Evolutionary conservation across 2,113 vertebrate genomes (phyloP).

Genomic region (Sinocyclocheilus anophthalmus): DNA sequence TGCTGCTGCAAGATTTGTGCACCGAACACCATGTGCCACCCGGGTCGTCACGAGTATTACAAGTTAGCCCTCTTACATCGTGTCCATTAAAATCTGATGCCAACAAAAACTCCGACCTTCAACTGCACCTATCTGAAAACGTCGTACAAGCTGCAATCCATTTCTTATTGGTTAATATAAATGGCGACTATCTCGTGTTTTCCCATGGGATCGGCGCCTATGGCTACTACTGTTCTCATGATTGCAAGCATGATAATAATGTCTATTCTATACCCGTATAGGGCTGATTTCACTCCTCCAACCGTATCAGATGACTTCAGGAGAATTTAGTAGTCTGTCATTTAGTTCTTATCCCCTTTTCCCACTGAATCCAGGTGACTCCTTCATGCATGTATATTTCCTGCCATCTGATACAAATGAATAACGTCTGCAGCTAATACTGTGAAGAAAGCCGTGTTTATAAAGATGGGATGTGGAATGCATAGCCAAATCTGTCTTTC

Average conservation of each 20-base stretch:
- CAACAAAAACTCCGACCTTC: too few relatives aligned
- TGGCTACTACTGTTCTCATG: neutral
- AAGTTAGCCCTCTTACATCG: too few relatives aligned
- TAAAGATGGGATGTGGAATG: slow-evolving; percentile 53
- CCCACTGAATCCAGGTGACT: neutral
- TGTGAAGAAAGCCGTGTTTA: slow-evolving; percentile 29
- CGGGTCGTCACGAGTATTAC: too few relatives aligned
- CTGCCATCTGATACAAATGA: neutral
- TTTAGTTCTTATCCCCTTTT: neutral
- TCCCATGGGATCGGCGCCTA: too few relatives aligned
- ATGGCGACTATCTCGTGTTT: too few relatives aligned
- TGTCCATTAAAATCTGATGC: too few relatives aligned
- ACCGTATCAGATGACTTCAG: neutral
- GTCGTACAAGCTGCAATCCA: too few relatives aligned
- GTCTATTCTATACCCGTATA: neutral
- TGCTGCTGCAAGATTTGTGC: too few relatives aligned
- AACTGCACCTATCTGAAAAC: too few relatives aligned
- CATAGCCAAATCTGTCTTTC: slow-evolving; percentile 55
- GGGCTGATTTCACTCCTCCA: neutral
- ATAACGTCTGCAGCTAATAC: slow-evolving; percentile 19
- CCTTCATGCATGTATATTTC: neutral
- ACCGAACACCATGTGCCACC: too few relatives aligned
- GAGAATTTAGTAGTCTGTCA: slow-evolving; percentile 1
- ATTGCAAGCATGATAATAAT: neutral
- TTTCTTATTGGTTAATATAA: too few relatives aligned